These are phyloP conservation scores for Microchrysa polita DNA, from an alignment of 2,888 invertebrate genomes.

Conservation along the genomic window DNA sequence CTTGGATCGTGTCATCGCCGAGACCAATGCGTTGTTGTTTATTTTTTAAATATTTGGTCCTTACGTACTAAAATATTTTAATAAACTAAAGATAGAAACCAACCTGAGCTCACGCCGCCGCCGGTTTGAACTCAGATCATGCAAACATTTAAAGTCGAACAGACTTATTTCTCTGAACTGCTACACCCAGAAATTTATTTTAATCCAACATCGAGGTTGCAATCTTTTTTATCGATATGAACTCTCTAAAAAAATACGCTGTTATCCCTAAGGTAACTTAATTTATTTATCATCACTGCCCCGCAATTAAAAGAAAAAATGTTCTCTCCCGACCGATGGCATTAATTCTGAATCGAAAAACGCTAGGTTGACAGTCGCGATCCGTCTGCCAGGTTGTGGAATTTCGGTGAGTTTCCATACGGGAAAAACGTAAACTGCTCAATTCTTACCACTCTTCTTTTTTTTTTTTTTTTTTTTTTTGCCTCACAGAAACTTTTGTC, in stretches of 20 bases:
- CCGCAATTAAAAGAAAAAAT: too few relatives aligned
- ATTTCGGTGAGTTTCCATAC: too few relatives aligned
- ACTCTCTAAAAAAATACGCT: constrained; percentile 81
- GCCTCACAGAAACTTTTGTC: too few relatives aligned
- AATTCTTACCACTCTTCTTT: too few relatives aligned
- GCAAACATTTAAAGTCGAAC: constrained; percentile 68
- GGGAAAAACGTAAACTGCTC: too few relatives aligned
- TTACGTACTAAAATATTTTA: constrained; percentile 80
- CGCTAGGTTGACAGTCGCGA: too few relatives aligned
- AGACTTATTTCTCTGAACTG: constrained; percentile 66
- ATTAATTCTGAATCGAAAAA: too few relatives aligned
- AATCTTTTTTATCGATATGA: constrained; percentile 78
- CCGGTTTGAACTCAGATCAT: constrained; percentile 71
- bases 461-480: too few relatives aligned
- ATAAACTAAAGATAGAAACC: constrained; percentile 79
- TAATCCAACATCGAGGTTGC: constrained; percentile 93
- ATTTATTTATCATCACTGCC: constrained; percentile 71
- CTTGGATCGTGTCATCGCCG: too few relatives aligned
- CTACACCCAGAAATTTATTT: constrained; percentile 73
- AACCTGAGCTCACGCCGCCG: constrained; percentile 85
- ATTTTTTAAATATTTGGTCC: constrained; percentile 71
- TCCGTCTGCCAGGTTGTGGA: too few relatives aligned
- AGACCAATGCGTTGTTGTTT: too few relatives aligned
- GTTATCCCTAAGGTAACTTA: constrained; percentile 87
- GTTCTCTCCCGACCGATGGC: too few relatives aligned